Conservation (phyloP, 2,888 invertebrate species). For the Rhimphoctona megacephalus region DNA sequence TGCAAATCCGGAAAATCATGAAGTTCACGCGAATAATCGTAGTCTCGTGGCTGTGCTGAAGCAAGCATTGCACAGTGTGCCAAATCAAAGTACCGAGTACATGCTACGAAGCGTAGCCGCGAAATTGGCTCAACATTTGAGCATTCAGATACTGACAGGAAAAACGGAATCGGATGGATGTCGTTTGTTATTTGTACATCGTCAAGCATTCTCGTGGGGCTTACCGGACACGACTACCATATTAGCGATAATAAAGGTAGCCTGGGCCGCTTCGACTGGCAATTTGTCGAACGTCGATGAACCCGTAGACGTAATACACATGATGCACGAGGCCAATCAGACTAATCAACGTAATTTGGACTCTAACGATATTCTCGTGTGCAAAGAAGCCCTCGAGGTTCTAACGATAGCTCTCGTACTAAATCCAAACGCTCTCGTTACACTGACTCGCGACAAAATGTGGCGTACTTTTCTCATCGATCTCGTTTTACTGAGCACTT, state of each 20-base stretch:
- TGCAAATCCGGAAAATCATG: constrained; percentile 84
- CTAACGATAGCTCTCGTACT: constrained; percentile 95
- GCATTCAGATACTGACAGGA: constrained; percentile 88
- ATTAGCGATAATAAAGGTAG: constrained; percentile 90
- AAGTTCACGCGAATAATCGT: constrained; percentile 81
- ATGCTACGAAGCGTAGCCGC: constrained; percentile 93
- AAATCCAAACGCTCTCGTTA: constrained; percentile 94
- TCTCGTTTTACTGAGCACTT: constrained; percentile 93
- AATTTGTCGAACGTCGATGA: constrained; percentile 87
- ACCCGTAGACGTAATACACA: constrained; percentile 88
- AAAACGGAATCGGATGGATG: constrained; percentile 85
- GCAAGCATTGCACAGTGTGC: constrained; percentile 93
- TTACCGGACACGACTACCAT: constrained; percentile 91
- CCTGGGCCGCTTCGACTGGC: constrained; percentile 92
- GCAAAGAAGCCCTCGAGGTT: constrained; percentile 97
- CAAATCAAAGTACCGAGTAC: constrained; percentile 93
- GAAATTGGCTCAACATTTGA: constrained; percentile 92
- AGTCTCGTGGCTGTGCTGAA: constrained; percentile 88
- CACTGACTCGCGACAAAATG: constrained; percentile 91
- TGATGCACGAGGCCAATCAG: constrained; percentile 87
- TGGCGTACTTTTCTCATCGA: constrained; percentile 97
- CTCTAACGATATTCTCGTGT: constrained; percentile 90
- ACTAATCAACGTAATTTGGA: constrained; percentile 86
- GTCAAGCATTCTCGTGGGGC: constrained; percentile 88
- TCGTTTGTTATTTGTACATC: constrained; percentile 84